A percentile compares a stretch with the other conserved stretches of the same genome.
phyloP scores from a whole-genome alignment of 2,113 vertebrate species.

The Myiopsitta monachus region DNA sequence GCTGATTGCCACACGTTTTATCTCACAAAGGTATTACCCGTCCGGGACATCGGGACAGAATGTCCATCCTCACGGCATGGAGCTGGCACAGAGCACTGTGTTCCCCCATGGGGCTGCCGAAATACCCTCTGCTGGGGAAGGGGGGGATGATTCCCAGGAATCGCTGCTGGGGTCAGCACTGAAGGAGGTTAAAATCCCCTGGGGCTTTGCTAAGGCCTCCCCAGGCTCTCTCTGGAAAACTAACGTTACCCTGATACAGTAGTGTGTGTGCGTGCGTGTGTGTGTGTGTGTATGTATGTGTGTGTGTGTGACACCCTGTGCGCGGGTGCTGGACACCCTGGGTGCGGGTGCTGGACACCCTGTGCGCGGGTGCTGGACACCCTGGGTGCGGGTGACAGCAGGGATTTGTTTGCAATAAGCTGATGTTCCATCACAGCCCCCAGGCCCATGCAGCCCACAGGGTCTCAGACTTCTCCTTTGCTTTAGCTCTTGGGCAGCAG shows the following conservation, averaged over 20 bases:
- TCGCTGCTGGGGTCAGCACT: accelerated
- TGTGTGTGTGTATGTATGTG: too few species aligned
- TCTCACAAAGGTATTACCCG: background rate
- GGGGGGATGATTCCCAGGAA: background rate
- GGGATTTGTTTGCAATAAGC: background rate
- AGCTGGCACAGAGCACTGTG: accelerated
- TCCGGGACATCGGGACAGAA: background rate
- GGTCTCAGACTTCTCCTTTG: background rate
- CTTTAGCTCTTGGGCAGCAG: background rate
- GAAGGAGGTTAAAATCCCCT: background rate
- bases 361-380: too few species aligned
- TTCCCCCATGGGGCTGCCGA: background rate
- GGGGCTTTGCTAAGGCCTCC: background rate
- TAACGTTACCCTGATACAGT: accelerated
- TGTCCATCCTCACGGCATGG: accelerated
- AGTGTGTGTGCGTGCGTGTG: background rate
- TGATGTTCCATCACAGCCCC: background rate
- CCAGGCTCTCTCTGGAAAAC: accelerated
- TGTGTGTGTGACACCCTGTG: background rate
- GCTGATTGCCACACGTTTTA: background rate
- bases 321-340: accelerated
- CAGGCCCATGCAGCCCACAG: accelerated
- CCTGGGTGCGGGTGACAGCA: accelerated
- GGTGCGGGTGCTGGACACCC: accelerated
- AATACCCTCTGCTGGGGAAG: accelerated